Base-by-base conservation (phyloP, 2,888 invertebrate species). In the Harpalus rubripes region DNA sequence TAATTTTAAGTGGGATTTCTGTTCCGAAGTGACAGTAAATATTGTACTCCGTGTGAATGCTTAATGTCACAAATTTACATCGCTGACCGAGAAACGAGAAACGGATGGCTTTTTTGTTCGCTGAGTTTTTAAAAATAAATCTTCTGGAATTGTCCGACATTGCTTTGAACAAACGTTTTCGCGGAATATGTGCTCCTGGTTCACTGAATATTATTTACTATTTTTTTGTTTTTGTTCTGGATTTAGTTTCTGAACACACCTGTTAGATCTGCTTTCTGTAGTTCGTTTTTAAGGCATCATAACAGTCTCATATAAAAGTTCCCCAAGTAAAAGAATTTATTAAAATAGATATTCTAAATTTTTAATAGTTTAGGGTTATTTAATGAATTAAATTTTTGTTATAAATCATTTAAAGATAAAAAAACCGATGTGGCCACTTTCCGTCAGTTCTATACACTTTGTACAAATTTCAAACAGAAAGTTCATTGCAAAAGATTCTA, bases 21-120 rank as follows among this genome's bases (percentile, higher is more conserved):
- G 83, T 63, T 61, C 76, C 74, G 22, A 76, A 76, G 76, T 76
- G 83, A 84, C 83, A 84, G 83, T 84, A 84, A 84, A 84, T 84
- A 84, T 84, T 84, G 83, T 84, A 84, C 76, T 76, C 76, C 76
- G 83, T 84, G 74, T 41, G 83, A 84, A 84, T 84, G 76, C 76
- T 76, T 76, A 84, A 84, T 84, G 74, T 84, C 83, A 58, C 58
- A 68, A 82, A 82, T 82, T 82, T 72, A 44, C 68, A 72, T 65
- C 56, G 68, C 82, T 74, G 74, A 74, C 74, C 74, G 74, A 74
- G 74, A 74, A 74, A 32, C 32, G 74, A 74, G 74, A 74, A 74
- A 74, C 74, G 18, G 18, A 16, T 74, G 74, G 10, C 18, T 74
- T 68, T 68, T 68, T 68, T 68, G 68, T 68, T 68, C 68, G 10